Conservation (phyloP, 2,888 invertebrate genomes). For the Dasysyrphus albostriatus region DNA sequence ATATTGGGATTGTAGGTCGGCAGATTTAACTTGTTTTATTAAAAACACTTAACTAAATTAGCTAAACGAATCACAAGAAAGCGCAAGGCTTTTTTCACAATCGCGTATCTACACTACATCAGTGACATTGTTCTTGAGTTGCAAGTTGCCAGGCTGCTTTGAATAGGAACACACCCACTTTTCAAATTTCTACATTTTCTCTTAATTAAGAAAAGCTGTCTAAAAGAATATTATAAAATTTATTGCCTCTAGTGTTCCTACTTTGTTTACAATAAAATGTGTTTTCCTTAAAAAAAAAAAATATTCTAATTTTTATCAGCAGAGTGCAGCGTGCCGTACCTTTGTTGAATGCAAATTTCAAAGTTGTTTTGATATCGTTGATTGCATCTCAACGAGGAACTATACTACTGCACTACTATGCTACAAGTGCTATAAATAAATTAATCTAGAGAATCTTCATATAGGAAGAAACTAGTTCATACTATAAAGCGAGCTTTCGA, state of each 20-base stretch:
- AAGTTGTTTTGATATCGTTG: conserved; percentile 50
- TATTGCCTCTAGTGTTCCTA: conserved; percentile 1
- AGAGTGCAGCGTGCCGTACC: conserved; percentile 27
- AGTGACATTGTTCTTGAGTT: background rate
- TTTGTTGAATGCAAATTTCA: conserved; percentile 30
- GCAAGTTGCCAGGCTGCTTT: too few relatives aligned
- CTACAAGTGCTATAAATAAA: conserved; percentile 35
- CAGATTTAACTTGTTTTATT: too few relatives aligned
- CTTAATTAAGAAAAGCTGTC: background rate
- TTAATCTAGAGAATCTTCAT: conserved; percentile 12
- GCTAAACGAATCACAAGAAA: too few relatives aligned
- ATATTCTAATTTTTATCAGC: background rate
- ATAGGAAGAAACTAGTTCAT: conserved; percentile 9
- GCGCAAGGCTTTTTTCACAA: too few relatives aligned
- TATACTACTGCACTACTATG: background rate
- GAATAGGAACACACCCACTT: background rate
- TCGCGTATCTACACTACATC: too few relatives aligned
- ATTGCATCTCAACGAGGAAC: conserved; percentile 46
- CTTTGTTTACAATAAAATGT: conserved; percentile 13
- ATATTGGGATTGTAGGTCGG: too few relatives aligned
- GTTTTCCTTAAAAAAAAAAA: background rate
- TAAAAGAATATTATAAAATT: background rate
- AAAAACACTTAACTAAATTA: too few relatives aligned
- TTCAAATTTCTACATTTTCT: background rate
- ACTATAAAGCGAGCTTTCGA: conserved; percentile 44